These are phyloP conservation scores for Heteronetta atricapilla DNA, from an alignment of 2,113 vertebrate genomes.

Conservation along the genomic window DNA sequence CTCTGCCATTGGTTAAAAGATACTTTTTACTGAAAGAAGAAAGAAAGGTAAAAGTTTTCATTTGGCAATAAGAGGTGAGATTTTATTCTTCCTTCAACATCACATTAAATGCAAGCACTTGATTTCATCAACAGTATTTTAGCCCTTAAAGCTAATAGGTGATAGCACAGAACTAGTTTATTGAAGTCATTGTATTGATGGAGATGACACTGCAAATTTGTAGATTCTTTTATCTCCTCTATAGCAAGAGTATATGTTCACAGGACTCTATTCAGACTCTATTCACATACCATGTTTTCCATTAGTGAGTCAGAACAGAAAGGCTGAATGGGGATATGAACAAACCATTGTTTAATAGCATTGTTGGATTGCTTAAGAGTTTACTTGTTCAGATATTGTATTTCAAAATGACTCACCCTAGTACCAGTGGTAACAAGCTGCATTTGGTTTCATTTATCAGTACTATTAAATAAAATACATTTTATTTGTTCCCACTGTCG, in stretches of 20 bases:
- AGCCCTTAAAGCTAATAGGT: background rate
- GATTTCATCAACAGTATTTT: background rate
- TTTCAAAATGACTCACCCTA: conserved; percentile 37
- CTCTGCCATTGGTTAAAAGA: background rate
- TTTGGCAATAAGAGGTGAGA: background rate
- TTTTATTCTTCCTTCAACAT: background rate
- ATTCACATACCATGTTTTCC: background rate
- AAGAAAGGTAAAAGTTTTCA: background rate
- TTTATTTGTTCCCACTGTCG: background rate
- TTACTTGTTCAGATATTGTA: conserved; percentile 35
- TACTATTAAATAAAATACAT: background rate
- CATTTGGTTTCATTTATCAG: conserved; percentile 57
- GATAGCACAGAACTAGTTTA: background rate
- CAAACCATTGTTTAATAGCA: conserved; percentile 16
- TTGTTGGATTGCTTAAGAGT: conserved; percentile 36
- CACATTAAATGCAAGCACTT: background rate
- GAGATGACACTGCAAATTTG: background rate
- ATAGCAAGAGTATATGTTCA: background rate
- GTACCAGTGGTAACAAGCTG: background rate
- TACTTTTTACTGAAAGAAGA: background rate
- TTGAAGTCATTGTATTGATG: background rate
- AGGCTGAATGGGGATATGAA: conserved; percentile 2
- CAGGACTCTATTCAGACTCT: background rate
- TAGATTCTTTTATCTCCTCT: background rate
- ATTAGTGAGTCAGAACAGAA: conserved; percentile 12